Percentiles rank a stretch among this genome's conserved stretches.
These are phyloP conservation scores for Taurulus bubalis DNA, from an alignment of 2,113 vertebrate genomes.

Conservation along the genomic window DNA sequence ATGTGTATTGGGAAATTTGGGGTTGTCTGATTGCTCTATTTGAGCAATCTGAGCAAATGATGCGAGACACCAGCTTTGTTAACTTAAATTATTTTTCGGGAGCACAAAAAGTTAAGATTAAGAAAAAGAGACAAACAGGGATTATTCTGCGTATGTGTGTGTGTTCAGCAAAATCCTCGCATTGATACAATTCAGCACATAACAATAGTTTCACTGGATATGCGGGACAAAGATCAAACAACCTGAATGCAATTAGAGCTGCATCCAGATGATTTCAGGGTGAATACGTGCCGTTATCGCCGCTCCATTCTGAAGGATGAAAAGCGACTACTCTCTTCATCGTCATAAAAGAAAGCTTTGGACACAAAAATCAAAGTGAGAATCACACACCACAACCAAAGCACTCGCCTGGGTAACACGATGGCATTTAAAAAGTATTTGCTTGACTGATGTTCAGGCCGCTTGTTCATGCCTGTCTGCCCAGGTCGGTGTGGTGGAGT, in stretches of 20 bases:
- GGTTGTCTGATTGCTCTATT: slow-evolving; percentile 1
- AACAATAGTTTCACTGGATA: slow-evolving; percentile 29
- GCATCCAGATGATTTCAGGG: slow-evolving; percentile 51
- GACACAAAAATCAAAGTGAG: slow-evolving; percentile 53
- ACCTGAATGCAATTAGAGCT: slow-evolving; percentile 59
- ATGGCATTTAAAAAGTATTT: slow-evolving; percentile 51
- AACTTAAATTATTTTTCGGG: slow-evolving; percentile 8
- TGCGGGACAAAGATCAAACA: slow-evolving; percentile 53
- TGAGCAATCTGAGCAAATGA: no score
- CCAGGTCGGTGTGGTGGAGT: slow-evolving; percentile 5
- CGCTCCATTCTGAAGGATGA: slow-evolving; percentile 41
- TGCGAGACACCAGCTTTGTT: slow-evolving; percentile 21
- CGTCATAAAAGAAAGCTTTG: slow-evolving; percentile 31
- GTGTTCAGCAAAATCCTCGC: slow-evolving; percentile 10
- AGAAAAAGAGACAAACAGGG: background rate
- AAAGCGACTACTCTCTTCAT: slow-evolving; percentile 39
- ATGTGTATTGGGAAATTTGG: slow-evolving; percentile 13
- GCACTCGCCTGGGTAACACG: slow-evolving; percentile 21
- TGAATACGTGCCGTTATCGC: slow-evolving; percentile 50
- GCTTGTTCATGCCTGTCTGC: slow-evolving; percentile 36
- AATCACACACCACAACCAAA: slow-evolving; percentile 48
- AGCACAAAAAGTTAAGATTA: background rate
- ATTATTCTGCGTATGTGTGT: background rate
- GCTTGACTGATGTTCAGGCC: slow-evolving; percentile 40
- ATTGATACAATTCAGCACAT: slow-evolving; percentile 16